Evolutionary conservation across 2,888 invertebrate species (phyloP).

Genomic region (Cheilosia urbana): DNA sequence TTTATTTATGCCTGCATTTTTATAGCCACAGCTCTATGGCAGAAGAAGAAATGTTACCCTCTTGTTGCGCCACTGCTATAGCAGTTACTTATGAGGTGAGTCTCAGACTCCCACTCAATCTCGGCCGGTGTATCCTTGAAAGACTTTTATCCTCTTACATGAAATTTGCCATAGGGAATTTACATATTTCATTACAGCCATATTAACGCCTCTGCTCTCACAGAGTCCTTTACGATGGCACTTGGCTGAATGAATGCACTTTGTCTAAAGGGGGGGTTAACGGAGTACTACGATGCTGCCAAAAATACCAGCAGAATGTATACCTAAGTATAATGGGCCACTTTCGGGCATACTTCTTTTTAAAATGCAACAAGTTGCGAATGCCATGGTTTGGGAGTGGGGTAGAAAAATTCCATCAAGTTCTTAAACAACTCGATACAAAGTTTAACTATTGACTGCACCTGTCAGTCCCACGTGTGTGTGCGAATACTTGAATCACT

Average conservation of each 20-base stretch:
- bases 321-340: no score
- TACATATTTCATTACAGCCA: slow-evolving; percentile 82
- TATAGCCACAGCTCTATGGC: slow-evolving; percentile 53
- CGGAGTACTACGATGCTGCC: no score
- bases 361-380: no score
- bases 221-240: slow-evolving; percentile 51
- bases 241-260: slow-evolving; percentile 65
- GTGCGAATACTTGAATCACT: no score
- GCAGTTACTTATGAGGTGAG: slow-evolving; percentile 59
- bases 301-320: no score
- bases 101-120: slow-evolving; percentile 60
- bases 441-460: no score
- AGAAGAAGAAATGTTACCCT: slow-evolving; percentile 63
- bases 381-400: no score
- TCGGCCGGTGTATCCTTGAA: slow-evolving; percentile 65
- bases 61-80: slow-evolving; percentile 67
- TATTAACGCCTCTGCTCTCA: slow-evolving; percentile 76
- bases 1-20: slow-evolving; percentile 68
- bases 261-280: background rate
- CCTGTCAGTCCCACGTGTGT: no score
- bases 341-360: no score
- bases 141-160: slow-evolving; percentile 79
- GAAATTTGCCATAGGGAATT: slow-evolving; percentile 82
- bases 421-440: no score
- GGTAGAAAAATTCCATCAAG: no score